Percentiles rank a stretch among this genome's conserved stretches.
Evolutionary conservation across 2,888 invertebrate genomes (phyloP).

Genomic region (Thymelicus sylvestris): DNA sequence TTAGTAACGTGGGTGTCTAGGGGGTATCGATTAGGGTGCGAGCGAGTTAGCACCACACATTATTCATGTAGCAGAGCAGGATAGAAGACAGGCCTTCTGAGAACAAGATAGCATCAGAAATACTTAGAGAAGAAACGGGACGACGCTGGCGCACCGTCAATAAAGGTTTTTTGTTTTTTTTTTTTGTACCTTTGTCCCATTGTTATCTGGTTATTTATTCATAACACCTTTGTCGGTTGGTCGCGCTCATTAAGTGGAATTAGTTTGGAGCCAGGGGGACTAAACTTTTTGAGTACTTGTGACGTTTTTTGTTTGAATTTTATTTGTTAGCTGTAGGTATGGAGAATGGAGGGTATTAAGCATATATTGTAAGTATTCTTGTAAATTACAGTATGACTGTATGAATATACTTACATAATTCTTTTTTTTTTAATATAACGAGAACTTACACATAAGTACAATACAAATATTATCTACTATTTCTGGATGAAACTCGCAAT

Average conservation of each 20-base stretch:
- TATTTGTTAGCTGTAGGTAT: background rate
- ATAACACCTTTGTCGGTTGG: conserved; percentile 81
- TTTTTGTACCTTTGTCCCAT: conserved; percentile 51
- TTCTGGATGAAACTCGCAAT: too few relatives aligned
- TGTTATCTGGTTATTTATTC: conserved; percentile 76
- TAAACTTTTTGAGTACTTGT: background rate
- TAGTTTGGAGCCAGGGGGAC: conserved; percentile 48
- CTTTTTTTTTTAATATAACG: too few relatives aligned
- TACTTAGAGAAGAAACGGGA: conserved; percentile 70
- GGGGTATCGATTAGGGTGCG: conserved; percentile 71
- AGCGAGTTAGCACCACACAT: conserved; percentile 53
- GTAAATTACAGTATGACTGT: too few relatives aligned
- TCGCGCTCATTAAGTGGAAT: conserved; percentile 71
- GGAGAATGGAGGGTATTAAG: too few relatives aligned
- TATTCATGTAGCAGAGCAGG: conserved; percentile 48
- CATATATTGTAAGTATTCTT: too few relatives aligned
- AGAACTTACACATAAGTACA: too few relatives aligned
- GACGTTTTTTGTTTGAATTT: conserved; percentile 1
- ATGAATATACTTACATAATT: too few relatives aligned
- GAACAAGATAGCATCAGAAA: conserved; percentile 81
- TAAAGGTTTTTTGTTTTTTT: conserved; percentile 60
- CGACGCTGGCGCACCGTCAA: conserved; percentile 71
- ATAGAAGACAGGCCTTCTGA: conserved; percentile 63
- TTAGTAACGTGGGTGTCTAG: conserved; percentile 70
- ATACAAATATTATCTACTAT: too few relatives aligned